These are phyloP conservation scores for Taurulus bubalis DNA, from an alignment of 2,113 vertebrate genomes.

Conservation along the genomic window DNA sequence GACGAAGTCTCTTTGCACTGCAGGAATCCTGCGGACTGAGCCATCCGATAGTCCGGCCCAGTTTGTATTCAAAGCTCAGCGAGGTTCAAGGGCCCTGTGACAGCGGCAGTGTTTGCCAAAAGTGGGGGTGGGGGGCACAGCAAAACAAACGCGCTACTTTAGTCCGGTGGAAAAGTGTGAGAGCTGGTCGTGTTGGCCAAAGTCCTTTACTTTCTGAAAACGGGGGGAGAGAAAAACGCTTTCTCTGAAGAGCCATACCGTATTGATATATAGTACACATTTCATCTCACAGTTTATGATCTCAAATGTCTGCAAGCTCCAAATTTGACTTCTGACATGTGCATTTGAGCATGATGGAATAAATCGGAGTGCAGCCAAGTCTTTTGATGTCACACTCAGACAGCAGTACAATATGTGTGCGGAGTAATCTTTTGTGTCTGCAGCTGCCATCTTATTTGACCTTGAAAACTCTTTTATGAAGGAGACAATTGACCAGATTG, in stretches of 20 bases:
- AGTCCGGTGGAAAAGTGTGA: slow-evolving; percentile 22
- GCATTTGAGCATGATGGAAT: slow-evolving; percentile 44
- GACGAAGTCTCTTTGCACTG: slow-evolving; percentile 58
- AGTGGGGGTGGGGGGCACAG: neutral
- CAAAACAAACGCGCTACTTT: slow-evolving; percentile 50
- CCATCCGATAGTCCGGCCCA: slow-evolving; percentile 55
- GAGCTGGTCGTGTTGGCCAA: slow-evolving; percentile 22
- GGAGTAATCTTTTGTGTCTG: slow-evolving; percentile 10
- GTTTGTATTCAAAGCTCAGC: slow-evolving; percentile 65
- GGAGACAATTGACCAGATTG: slow-evolving; percentile 52
- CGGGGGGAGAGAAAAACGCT: neutral
- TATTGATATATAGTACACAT: neutral
- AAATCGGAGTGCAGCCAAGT: slow-evolving; percentile 36
- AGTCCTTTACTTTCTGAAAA: slow-evolving; percentile 29
- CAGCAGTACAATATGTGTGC: slow-evolving; percentile 15
- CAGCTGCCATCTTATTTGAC: slow-evolving; percentile 53
- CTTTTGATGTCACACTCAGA: slow-evolving; percentile 43
- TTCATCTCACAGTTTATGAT: slow-evolving; percentile 15
- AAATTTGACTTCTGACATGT: slow-evolving; percentile 40
- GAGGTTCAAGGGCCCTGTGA: slow-evolving; percentile 53
- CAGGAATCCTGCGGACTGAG: slow-evolving; percentile 73
- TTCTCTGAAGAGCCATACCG: neutral
- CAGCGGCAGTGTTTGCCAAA: slow-evolving; percentile 57
- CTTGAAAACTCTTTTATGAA: slow-evolving; percentile 50
- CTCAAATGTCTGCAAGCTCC: slow-evolving; percentile 26